phyloP scores from a whole-genome alignment of 1,140 invertebrate species.

The Drosophila leontia region DNA sequence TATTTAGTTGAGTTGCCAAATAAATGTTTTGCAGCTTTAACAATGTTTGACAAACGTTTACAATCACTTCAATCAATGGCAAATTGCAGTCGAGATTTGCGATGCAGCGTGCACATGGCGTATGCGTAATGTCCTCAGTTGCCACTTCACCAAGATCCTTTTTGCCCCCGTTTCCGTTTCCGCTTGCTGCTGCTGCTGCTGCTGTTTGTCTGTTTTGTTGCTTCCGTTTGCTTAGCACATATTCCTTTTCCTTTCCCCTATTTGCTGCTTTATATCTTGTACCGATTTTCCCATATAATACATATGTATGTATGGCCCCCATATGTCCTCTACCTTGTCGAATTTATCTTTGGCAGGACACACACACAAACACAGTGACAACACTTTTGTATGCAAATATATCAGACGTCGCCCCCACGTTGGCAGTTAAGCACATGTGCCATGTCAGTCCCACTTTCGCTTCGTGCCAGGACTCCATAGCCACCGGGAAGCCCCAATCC shows the following conservation, averaged over 20 bases:
- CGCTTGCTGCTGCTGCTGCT: neutral
- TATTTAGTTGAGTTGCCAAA: constrained; percentile 16
- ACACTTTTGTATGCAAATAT: constrained; percentile 72
- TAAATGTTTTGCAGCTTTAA: constrained; percentile 34
- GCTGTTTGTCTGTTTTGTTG: no score
- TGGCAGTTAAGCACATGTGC: constrained; percentile 72
- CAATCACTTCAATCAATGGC: constrained; percentile 25
- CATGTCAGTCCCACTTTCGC: constrained; percentile 22
- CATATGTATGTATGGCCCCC: neutral
- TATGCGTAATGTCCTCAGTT: constrained; percentile 26
- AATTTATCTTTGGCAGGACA: constrained; percentile 61
- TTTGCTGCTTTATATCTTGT: neutral
- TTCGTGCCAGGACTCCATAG: constrained; percentile 10
- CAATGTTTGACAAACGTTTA: constrained; percentile 49
- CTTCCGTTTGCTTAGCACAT: neutral
- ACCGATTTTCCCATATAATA: neutral
- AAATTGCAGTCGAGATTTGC: constrained; percentile 34
- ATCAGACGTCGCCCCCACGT: constrained; percentile 50
- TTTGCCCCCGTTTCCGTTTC: neutral
- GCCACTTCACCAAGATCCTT: neutral
- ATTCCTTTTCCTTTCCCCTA: neutral
- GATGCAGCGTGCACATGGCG: constrained; percentile 17
- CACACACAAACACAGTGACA: constrained; percentile 27
- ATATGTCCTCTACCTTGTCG: constrained; percentile 43
- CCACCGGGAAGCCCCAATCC: constrained; percentile 6